Base-by-base conservation (phyloP, 1,140 invertebrate genomes). In the Notospermus geniculatus region DNA sequence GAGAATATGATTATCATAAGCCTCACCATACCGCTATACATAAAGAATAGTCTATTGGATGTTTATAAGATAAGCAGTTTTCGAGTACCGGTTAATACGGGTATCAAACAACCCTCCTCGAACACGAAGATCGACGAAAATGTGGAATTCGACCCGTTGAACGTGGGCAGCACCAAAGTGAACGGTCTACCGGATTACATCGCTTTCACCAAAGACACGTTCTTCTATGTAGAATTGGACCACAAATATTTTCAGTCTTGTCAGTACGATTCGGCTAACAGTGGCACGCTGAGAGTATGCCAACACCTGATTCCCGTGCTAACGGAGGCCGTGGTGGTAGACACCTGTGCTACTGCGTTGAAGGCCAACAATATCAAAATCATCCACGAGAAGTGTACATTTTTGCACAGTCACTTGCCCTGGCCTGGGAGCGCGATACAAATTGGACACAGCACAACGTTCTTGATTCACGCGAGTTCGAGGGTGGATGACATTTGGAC, bases 261-360 rank as follows among this genome's bases (percentile, higher is more conserved):
- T 27, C 46, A 50, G n/a, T 50, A 50, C 46, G 46, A 50, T 50
- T 50, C 46, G 46, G 46, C 46, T n/a, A 50, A 50, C 46, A 50
- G 46, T n/a, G 46, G 46, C 9, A 50, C 46, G 4, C 46, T 50
- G 46, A 5, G 46, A 7, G 46, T 50, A n/a, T 50, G 46, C n/a
- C 46, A 50, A 7, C 25, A 50, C n/a, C 4, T 50, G 9, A 50
- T 50, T 50, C 46, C 46, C n/a, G n/a, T n/a, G 5, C n/a, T 50
- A 50, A 50, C 46, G 9, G 46, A 50, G 46, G n/a, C 46, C n/a
- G 46, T 50, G 19, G 25, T 50, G 4, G n/a, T n/a, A 27, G 46
- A 50, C 9, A 7, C 46, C 9, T 50, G 46, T 27, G 46, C 46
- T 7, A 50, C 46, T 5, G 46, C 46, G 46, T n/a, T 50, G 5